A percentile compares a stretch with the other conserved stretches of the same genome.
These are phyloP conservation scores for Manis javanica DNA, from an alignment of 2,797 vertebrate genomes.

Conservation along the genomic window DNA sequence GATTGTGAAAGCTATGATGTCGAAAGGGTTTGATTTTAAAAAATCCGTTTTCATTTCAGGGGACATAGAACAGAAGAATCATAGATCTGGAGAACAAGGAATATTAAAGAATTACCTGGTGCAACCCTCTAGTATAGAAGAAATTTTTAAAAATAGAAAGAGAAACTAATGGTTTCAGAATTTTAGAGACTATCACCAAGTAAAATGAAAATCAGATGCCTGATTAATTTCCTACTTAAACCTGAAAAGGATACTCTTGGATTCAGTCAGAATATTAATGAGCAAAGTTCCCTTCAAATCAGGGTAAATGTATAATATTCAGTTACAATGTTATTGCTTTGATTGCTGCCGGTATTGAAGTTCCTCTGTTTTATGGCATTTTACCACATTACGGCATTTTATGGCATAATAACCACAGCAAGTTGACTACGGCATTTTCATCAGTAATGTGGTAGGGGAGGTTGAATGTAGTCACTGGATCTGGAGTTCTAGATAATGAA, in stretches of 20 bases:
- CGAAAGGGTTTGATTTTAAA: constrained; percentile 33
- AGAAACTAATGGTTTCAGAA: neutral
- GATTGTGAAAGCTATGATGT: neutral
- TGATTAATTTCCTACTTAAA: neutral
- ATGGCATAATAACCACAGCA: neutral
- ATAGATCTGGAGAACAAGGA: neutral
- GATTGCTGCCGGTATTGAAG: neutral
- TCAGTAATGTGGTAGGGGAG: neutral
- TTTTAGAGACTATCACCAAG: neutral
- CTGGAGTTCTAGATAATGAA: neutral
- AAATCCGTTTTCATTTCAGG: constrained; percentile 27
- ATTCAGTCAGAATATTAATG: neutral
- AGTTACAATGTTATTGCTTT: neutral
- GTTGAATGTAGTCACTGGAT: neutral
- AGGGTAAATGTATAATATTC: neutral
- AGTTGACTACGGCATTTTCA: neutral
- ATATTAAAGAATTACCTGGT: neutral
- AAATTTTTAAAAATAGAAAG: neutral
- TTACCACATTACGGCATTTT: neutral
- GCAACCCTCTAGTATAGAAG: too few relatives aligned
- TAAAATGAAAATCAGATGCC: neutral
- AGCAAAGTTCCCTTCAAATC: neutral
- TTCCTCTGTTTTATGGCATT: neutral
- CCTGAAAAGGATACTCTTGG: neutral
- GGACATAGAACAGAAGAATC: neutral